Evolutionary conservation across 2,888 invertebrate genomes (phyloP).

Genomic region (Dryadula phaetusa): DNA sequence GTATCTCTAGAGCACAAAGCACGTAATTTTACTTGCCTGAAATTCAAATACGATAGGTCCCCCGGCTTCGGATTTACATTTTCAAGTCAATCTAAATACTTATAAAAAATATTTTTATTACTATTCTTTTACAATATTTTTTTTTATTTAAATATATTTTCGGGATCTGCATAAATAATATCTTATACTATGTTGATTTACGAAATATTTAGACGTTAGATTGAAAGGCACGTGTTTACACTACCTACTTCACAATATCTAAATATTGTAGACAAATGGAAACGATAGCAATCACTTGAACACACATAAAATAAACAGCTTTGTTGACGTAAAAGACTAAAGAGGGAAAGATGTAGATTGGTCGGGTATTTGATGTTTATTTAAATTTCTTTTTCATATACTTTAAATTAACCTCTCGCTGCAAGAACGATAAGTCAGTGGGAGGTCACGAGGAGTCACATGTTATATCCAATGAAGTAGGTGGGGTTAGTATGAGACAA

Average conservation of each 20-base stretch:
- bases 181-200: background rate
- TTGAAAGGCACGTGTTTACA: constrained; percentile 2
- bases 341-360: background rate
- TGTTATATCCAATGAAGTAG: too few species aligned
- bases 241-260: background rate
- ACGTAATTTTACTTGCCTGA: background rate
- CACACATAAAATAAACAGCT: background rate
- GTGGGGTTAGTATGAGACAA: too few species aligned
- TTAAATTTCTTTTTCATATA: background rate
- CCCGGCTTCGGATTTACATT: background rate
- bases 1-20: constrained; percentile 2
- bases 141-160: too few species aligned
- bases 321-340: background rate
- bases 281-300: constrained; percentile 4
- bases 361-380: background rate
- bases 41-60: background rate
- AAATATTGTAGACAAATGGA: constrained; percentile 15
- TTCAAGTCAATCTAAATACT: background rate
- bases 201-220: background rate
- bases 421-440: too few species aligned
- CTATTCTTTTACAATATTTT: too few species aligned
- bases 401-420: too few species aligned
- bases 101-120: background rate
- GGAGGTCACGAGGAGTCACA: too few species aligned
- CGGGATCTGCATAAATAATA: too few species aligned